These are phyloP conservation scores for Scaptomyza flava DNA, from an alignment of 2,888 invertebrate species.

Conservation along the genomic window DNA sequence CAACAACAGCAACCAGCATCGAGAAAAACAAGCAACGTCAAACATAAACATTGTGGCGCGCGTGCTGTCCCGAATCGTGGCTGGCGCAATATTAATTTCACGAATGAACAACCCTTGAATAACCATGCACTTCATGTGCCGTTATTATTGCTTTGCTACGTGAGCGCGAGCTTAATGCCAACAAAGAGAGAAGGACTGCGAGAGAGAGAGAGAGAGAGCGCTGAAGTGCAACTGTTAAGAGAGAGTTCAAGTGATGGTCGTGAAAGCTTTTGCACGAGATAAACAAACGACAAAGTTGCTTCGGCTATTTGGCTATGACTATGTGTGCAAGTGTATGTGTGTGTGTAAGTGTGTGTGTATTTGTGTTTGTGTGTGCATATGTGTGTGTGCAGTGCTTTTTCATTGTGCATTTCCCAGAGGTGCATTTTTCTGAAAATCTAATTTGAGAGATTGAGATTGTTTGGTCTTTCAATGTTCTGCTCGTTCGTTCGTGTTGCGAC, in stretches of 20 bases:
- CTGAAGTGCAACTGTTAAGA: constrained; percentile 5
- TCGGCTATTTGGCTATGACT: constrained; percentile 17
- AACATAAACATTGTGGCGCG: constrained; percentile 73
- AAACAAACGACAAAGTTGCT: constrained; percentile 31
- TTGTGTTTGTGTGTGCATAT: constrained; percentile 13
- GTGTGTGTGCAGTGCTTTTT: constrained; percentile 69
- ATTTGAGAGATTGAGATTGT: constrained; percentile 82
- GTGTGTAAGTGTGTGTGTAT: constrained; percentile 8
- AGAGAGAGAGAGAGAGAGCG: constrained; percentile 4
- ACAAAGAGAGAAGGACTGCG: constrained; percentile 13
- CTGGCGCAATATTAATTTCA: constrained; percentile 78
- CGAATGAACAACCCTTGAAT: constrained; percentile 81
- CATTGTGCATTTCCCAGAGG: constrained; percentile 83
- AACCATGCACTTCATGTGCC: constrained; percentile 77
- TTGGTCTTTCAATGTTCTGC: constrained; percentile 78
- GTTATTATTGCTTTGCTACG: constrained; percentile 69
- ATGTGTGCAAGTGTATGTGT: not conserved
- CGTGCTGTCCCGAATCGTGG: constrained; percentile 55
- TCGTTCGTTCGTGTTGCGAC: constrained; percentile 71
- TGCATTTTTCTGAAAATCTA: constrained; percentile 83
- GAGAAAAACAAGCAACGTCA: constrained; percentile 36
- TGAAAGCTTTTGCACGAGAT: constrained; percentile 28
- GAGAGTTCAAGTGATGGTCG: constrained; percentile 22
- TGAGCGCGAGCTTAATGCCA: constrained; percentile 37
- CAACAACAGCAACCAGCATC: constrained; percentile 37